phyloP scores from a whole-genome alignment of 2,797 vertebrate genomes.

The Chromobotia macracanthus region DNA sequence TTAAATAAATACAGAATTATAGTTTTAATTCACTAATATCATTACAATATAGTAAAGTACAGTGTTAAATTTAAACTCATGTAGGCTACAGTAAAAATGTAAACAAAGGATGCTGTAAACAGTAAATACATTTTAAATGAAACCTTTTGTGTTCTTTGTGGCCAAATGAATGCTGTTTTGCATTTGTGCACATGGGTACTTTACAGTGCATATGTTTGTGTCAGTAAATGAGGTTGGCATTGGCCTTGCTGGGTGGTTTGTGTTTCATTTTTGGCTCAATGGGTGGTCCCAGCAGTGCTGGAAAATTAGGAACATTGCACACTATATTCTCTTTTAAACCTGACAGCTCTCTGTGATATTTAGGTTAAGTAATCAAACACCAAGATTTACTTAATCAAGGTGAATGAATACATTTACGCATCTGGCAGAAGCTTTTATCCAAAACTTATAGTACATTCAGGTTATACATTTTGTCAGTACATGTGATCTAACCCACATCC shows the following conservation, averaged over 20 bases:
- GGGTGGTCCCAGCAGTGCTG: constrained; percentile 81
- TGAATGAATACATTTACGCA: constrained; percentile 35
- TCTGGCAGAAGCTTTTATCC: too few species aligned
- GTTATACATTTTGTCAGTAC: too few species aligned
- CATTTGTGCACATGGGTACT: neutral
- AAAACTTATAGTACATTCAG: too few species aligned
- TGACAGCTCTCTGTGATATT: constrained; percentile 58
- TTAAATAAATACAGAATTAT: too few species aligned
- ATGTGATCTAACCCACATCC: too few species aligned
- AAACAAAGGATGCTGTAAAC: too few species aligned
- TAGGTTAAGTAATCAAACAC: constrained; percentile 55
- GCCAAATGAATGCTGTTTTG: constrained; percentile 1
- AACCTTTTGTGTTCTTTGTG: too few species aligned
- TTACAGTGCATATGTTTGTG: constrained; percentile 23
- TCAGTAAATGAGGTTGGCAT: constrained; percentile 45
- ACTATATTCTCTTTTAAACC: constrained; percentile 47
- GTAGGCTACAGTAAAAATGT: too few species aligned
- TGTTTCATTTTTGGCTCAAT: constrained; percentile 80
- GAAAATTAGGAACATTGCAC: constrained; percentile 51
- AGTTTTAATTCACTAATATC: too few species aligned
- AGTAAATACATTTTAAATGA: too few species aligned
- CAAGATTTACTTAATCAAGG: constrained; percentile 57
- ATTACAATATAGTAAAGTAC: too few species aligned
- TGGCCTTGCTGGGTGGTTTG: constrained; percentile 82
- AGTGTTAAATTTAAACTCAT: too few species aligned